Base-by-base conservation (phyloP, 2,797 vertebrate genomes). In the Melanotaenia pygmaea region DNA sequence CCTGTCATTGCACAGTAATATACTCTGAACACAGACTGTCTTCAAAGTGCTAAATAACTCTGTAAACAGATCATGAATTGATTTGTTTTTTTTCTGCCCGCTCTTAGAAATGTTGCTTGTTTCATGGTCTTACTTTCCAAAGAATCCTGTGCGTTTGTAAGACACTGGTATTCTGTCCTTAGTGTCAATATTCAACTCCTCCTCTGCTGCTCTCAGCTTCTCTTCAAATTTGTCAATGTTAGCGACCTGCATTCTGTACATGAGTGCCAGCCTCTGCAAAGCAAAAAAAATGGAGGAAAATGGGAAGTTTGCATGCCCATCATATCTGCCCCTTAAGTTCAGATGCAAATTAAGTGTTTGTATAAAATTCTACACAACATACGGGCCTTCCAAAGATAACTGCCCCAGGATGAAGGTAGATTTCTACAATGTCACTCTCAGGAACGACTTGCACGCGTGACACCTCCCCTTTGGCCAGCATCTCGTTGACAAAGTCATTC, bases 221-320 rank as follows among this genome's bases (percentile, higher is more conserved):
- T 99, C 98, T 74, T 99, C 98, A 83, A 99, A 99, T 81, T 96
- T 98, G 91, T 99, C 97, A 0, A 98, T 98, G 84, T 98, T 99
- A 73, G 97, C 97, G 54, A 99, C 96, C 77, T 98, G 96, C 97
- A 99, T 98, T 32, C 94, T 94, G 91, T 97, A 99, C 92, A 96
- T 91, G 84, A 96, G 90, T 0, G 94, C 93, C 77, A 96, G 86
- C 28, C 95, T 95, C 97, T 99, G 93, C 58, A 50, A 66, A 79
- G 58, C 22, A 63, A 32, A 30, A 30, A 16, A 60, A 0, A 13
- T 0, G 14, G 10, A 22, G 62, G 1, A 16, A 69, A 45, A 57
- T 30, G 2, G 70, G 45, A 67, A 34, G 22, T 64, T 26, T 64
- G 6, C 8, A 4, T 16, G 11, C 5, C n/a, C 1, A n/a, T 58